Evolutionary conservation across 2,797 vertebrate species (phyloP), one percentile per base, ranked within the genome.

Genomic region (Micromesistius poutassou): DNA sequence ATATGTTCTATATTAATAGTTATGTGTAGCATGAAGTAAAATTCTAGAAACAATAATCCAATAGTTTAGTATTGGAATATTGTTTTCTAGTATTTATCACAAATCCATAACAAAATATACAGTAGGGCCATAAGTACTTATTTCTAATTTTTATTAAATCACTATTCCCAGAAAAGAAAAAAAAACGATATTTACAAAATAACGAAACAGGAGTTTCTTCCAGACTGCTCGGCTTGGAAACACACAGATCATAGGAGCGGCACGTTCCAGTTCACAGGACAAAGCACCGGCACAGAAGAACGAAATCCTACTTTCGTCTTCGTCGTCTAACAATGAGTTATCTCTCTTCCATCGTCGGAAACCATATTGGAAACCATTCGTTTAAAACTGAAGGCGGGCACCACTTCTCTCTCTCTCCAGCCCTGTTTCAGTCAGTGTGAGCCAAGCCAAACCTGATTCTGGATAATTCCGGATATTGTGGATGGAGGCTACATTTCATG

Each of bases 81-180:
- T 35, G 33, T 35, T 35, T 33, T 33, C 33, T 35, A 7, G 33
- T 35, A 35, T 5, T 35, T 35, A 35, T 35, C 33, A 35, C 33
- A 35, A 7, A 35, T 35, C 33, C 5, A 68, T 28, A 9, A 68
- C 7, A 68, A 13, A 28, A 68, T 28, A 71, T 30, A 71, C 68
- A 71, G 28, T 71, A 71, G 70, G 31, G 25, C 25, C 3, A 68
- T 68, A 68, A 68, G 13, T 5, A 31, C 33, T 30, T 30, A 71
- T 22, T 9, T 14, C 16, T 19, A 35, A 22, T 74, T 70, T 77
- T 77, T 73, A 81, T 78, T 76, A 78, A 76, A 78, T 76, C 71
- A 76, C 42, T 77, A 35, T 70, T 71, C 70, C 74, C 62, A 68
- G 8, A 28, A 68, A 68, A 76, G 38, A 75, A 62, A 78, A 5